These are phyloP conservation scores for Pituophis catenifer DNA, from an alignment of 2,113 vertebrate species.

Conservation along the genomic window DNA sequence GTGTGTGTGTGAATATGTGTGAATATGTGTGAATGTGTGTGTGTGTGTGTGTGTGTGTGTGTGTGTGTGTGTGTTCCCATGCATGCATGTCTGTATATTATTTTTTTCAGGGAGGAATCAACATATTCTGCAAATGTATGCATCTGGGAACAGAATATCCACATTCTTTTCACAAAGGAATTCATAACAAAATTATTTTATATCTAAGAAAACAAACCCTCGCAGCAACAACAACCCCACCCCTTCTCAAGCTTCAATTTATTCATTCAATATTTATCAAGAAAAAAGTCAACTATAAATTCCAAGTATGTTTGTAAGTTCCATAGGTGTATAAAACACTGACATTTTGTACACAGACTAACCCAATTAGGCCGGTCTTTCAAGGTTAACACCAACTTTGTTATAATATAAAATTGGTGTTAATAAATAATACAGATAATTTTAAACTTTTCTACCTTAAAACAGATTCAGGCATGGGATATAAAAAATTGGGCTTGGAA, in stretches of 20 bases:
- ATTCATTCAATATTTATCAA: neutral
- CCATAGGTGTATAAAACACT: neutral
- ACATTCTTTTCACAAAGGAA: neutral
- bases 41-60: neutral
- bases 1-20: neutral
- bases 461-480: neutral
- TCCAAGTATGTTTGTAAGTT: neutral
- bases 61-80: neutral
- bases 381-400: neutral
- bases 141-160: neutral
- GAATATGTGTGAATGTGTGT: neutral
- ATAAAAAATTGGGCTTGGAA: neutral
- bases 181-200: neutral
- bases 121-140: neutral
- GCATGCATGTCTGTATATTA: neutral
- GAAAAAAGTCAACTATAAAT: neutral
- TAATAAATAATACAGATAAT: neutral
- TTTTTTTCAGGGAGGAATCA: neutral
- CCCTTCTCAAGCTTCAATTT: neutral
- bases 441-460: neutral
- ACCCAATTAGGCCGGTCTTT: neutral
- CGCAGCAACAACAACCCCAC: neutral
- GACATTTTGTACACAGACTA: neutral
- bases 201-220: neutral
- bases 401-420: neutral